Conservation (phyloP, 2,113 vertebrate species). For the Anoplopoma fimbria region DNA sequence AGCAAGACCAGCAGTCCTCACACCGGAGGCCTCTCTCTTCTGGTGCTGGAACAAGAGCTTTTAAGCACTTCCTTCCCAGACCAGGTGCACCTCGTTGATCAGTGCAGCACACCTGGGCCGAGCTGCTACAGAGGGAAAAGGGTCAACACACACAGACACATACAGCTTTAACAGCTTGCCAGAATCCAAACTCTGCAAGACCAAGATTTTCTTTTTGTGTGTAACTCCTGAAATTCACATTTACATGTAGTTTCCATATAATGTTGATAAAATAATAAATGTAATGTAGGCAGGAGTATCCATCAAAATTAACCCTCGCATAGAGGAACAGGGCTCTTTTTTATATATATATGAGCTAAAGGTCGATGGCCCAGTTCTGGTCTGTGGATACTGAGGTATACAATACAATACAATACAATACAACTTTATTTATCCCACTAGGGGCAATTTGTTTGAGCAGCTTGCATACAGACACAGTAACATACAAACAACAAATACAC, state of each 20-base stretch:
- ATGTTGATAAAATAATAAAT: constrained; percentile 12
- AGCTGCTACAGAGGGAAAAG: background rate
- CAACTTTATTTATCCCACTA: too few species aligned
- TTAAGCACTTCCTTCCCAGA: background rate
- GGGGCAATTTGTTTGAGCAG: too few species aligned
- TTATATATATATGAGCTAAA: background rate
- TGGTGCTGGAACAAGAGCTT: background rate
- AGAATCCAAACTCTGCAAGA: background rate
- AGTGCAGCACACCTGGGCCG: background rate
- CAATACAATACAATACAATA: too few species aligned
- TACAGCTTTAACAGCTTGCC: background rate
- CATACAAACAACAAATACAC: too few species aligned
- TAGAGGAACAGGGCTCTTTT: background rate
- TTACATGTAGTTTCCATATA: background rate
- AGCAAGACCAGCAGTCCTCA: background rate
- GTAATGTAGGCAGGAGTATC: background rate
- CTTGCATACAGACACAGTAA: too few species aligned
- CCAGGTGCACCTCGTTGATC: background rate
- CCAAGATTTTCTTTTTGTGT: background rate
- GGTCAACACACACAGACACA: too few species aligned
- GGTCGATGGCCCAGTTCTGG: constrained; percentile 34
- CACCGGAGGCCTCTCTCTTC: background rate
- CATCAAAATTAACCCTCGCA: constrained; percentile 14
- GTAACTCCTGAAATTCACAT: background rate
- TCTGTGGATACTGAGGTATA: constrained; percentile 47